Evolutionary conservation across 1,140 invertebrate genomes (phyloP).

Genomic region (Aricia agestis): DNA sequence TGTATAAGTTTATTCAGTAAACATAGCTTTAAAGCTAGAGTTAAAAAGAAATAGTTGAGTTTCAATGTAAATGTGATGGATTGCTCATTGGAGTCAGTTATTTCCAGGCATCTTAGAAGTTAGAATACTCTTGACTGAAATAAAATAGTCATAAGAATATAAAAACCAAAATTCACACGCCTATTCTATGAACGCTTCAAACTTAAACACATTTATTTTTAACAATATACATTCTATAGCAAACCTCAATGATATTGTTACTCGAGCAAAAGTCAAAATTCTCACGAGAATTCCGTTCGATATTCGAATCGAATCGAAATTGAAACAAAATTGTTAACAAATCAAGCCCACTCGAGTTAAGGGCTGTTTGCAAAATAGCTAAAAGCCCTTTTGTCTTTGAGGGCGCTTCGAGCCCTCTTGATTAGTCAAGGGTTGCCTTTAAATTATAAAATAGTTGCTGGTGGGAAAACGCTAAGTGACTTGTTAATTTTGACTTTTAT

Average conservation of each 20-base stretch:
- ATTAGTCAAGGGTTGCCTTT: constrained; percentile 41
- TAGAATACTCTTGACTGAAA: no score
- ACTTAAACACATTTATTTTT: background rate
- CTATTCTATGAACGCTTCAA: background rate
- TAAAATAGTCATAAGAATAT: no score
- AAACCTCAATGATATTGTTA: background rate
- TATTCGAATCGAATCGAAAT: constrained; percentile 18
- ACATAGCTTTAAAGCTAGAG: no score
- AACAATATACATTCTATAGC: no score
- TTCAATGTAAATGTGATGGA: no score
- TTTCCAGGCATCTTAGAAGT: no score
- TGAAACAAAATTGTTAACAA: constrained; percentile 41
- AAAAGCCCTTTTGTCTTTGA: constrained; percentile 57
- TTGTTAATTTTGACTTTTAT: constrained; percentile 34
- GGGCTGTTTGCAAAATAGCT: constrained; percentile 62
- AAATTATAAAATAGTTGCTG: constrained; percentile 44
- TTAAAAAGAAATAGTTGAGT: no score
- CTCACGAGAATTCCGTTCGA: constrained; percentile 40
- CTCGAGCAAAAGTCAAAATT: constrained; percentile 25
- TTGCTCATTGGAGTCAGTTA: no score
- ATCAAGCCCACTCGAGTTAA: constrained; percentile 35
- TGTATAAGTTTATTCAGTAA: no score
- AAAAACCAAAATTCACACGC: background rate
- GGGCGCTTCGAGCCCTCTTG: constrained; percentile 34
- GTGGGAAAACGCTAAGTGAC: constrained; percentile 36